Evolutionary conservation across 1,140 invertebrate species (phyloP).

Genomic region (Drosophila subpulchrella): DNA sequence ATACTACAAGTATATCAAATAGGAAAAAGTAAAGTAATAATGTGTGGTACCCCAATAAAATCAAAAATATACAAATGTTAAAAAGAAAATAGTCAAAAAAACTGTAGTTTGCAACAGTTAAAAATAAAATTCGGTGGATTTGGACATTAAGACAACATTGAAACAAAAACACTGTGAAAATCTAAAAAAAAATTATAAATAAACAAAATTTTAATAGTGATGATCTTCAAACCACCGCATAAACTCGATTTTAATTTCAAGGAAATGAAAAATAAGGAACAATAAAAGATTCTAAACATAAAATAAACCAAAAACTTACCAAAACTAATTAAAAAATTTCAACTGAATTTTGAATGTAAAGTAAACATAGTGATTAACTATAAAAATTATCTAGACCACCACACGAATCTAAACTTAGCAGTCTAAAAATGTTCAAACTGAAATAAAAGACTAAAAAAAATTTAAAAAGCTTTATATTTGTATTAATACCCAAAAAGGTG

Average conservation of each 20-base stretch:
- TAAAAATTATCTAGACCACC: too few relatives aligned
- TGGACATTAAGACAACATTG: too few relatives aligned
- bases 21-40: not conserved
- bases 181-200: not conserved
- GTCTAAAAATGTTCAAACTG: not conserved
- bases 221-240: slow-evolving; percentile 2
- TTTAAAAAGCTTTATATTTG: too few relatives aligned
- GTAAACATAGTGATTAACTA: too few relatives aligned
- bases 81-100: too few relatives aligned
- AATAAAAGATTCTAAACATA: not conserved
- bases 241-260: not conserved
- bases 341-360: too few relatives aligned
- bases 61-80: not conserved
- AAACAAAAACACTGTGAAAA: not conserved
- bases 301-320: too few relatives aligned
- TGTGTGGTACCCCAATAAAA: not conserved
- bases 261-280: too few relatives aligned
- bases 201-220: slow-evolving; percentile 21
- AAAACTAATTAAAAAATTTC: too few relatives aligned
- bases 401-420: not conserved
- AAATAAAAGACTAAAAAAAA: not conserved
- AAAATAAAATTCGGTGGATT: too few relatives aligned
- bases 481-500: not conserved
- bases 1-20: not conserved
- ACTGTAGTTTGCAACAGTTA: too few relatives aligned